Evolutionary conservation across 2,113 vertebrate species (phyloP).

Genomic region (Oncorhynchus masou): DNA sequence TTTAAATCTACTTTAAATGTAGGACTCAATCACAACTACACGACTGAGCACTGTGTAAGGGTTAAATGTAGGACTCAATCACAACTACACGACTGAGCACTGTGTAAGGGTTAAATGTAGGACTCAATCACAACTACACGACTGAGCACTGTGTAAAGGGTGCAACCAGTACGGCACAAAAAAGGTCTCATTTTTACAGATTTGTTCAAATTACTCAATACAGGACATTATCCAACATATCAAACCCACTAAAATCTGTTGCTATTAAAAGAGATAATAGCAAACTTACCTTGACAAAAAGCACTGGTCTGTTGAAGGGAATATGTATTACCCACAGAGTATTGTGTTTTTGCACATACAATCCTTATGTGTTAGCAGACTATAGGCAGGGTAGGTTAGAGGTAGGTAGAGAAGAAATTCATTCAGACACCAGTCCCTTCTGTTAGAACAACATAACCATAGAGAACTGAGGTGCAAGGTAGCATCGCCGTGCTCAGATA

Average conservation of each 20-base stretch:
- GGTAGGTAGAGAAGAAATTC: constrained; percentile 33
- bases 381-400: constrained; percentile 33
- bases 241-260: background rate
- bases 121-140: too few species aligned
- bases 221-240: background rate
- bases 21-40: too few species aligned
- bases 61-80: too few species aligned
- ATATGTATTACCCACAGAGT: constrained; percentile 43
- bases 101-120: too few species aligned
- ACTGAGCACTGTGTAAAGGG: background rate
- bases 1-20: background rate
- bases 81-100: too few species aligned
- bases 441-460: constrained; percentile 54
- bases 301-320: constrained; percentile 52
- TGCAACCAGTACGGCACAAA: background rate
- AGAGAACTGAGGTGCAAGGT: constrained; percentile 55
- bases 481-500: constrained; percentile 58
- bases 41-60: too few species aligned
- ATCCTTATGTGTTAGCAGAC: constrained; percentile 41
- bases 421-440: constrained; percentile 56
- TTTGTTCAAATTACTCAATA: background rate
- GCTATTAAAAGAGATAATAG: constrained; percentile 14
- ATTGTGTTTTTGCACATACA: constrained; percentile 33
- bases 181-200: background rate
- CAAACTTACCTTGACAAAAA: constrained; percentile 59